Evolutionary conservation across 2,888 invertebrate species (phyloP).

Genomic region (Xiphydria camelus): DNA sequence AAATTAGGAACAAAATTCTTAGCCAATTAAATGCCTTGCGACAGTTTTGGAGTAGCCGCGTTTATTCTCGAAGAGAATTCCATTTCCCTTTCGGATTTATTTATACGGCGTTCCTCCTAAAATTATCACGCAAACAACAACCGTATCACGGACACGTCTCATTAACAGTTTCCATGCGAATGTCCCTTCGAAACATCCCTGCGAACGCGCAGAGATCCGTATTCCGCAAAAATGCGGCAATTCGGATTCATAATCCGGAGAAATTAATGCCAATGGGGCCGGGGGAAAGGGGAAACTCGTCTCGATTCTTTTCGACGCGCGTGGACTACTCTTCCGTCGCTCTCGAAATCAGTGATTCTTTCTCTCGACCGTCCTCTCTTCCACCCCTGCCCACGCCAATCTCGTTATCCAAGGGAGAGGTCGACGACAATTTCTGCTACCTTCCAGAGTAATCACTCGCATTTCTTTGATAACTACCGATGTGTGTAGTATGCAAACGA

Average conservation of each 20-base stretch:
- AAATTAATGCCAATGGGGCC: slow-evolving; percentile 13
- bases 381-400: too few relatives aligned
- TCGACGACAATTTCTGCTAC: neutral
- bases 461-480: slow-evolving; percentile 2
- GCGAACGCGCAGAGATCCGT: too few relatives aligned
- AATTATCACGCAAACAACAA: too few relatives aligned
- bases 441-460: neutral
- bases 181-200: slow-evolving; percentile 10
- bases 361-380: neutral
- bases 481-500: slow-evolving; percentile 15
- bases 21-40: too few relatives aligned
- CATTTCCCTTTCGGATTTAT: too few relatives aligned
- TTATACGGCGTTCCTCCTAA: too few relatives aligned
- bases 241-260: slow-evolving; percentile 12
- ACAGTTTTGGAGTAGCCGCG: too few relatives aligned
- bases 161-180: slow-evolving; percentile 13
- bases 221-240: slow-evolving; percentile 3
- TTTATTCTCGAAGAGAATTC: too few relatives aligned
- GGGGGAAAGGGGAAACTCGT: too few relatives aligned
- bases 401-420: neutral
- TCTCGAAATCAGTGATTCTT: neutral
- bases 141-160: too few relatives aligned
- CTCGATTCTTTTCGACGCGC: too few relatives aligned
- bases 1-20: too few relatives aligned
- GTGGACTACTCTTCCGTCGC: neutral